Evolutionary conservation across 2,113 vertebrate species (phyloP), one percentile per base, ranked within the genome.

Genomic region (Malurus melanocephalus): DNA sequence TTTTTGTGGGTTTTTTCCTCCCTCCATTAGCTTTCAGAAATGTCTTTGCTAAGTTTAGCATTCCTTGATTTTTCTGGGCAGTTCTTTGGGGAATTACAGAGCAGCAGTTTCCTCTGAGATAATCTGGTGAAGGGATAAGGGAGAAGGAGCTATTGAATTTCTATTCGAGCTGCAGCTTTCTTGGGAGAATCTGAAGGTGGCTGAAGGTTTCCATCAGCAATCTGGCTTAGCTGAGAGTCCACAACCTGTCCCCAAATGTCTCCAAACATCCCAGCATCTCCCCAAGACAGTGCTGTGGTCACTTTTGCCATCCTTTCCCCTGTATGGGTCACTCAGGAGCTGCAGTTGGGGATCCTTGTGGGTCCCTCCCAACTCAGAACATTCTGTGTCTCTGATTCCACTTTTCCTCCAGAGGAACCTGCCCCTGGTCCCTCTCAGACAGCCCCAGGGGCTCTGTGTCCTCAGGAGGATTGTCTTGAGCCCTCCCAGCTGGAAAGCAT

Each of bases 271-370:
- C 52, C 57, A 69, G 8, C 27, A 56, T 11, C 12, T 78, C 35
- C 35, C 19, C 27, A 38, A 3, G 14, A 57, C 46, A 40, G 52
- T 82, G 42, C 60, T 66, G 64, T 46, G 71, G 26, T 33, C 48
- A 27, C 11, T 33, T 21, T 12, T 80, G 11, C 46, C 55, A 67
- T 23, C n/a, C 59, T 75, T 60, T 56, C 13, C 33, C 8, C 18
- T 26, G 13, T 6, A 1, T 21, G 52, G 32, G 16, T 21, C 52
- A 43, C 20, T 21, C 1, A 2, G 6, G 21, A 51, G 26, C 14
- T 51, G 61, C 26, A 5, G 0, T 0, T 11, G 30, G 16, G 11
- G 59, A 23, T 13, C 28, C 49, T 4, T 8, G n/a, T 0, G 4
- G 22, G 16, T 38, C 11, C 46, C 38, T 40, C 24, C 43, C 8